Conservation (phyloP, 2,888 invertebrate genomes). For the Ophion ellenae region DNA sequence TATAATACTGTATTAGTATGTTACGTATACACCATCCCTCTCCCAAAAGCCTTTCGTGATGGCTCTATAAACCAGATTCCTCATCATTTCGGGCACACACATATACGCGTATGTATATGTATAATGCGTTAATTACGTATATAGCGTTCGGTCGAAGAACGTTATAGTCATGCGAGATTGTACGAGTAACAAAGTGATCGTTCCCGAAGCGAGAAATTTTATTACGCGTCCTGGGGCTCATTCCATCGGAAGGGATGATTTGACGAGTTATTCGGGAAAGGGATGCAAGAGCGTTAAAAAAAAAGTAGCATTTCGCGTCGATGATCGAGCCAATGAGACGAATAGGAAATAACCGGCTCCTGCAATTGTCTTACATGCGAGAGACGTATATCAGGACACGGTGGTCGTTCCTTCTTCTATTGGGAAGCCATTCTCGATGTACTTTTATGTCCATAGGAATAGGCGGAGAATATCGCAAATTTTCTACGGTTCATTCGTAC, state of each 20-base stretch:
- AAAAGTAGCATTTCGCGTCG: conserved; percentile 37
- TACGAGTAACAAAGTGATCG: conserved; percentile 37
- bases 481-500: conserved; percentile 6
- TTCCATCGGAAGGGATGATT: conserved; percentile 36
- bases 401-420: no score
- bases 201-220: conserved; percentile 48
- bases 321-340: conserved; percentile 42
- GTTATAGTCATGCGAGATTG: conserved; percentile 26
- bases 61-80: conserved; percentile 57
- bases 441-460: background rate
- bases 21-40: conserved; percentile 19
- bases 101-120: background rate
- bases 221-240: conserved; percentile 48
- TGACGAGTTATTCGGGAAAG: conserved; percentile 37
- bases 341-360: conserved; percentile 41
- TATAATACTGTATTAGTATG: conserved; percentile 21
- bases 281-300: conserved; percentile 23
- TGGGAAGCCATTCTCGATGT: background rate
- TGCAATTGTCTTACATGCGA: background rate
- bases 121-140: conserved; percentile 48
- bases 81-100: conserved; percentile 32
- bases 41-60: conserved; percentile 34
- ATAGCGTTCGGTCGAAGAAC: conserved; percentile 23
- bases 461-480: conserved; percentile 12
- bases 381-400: no score